Evolutionary conservation across 2,113 vertebrate genomes (phyloP).

Genomic region (Phaethornis superciliosus): DNA sequence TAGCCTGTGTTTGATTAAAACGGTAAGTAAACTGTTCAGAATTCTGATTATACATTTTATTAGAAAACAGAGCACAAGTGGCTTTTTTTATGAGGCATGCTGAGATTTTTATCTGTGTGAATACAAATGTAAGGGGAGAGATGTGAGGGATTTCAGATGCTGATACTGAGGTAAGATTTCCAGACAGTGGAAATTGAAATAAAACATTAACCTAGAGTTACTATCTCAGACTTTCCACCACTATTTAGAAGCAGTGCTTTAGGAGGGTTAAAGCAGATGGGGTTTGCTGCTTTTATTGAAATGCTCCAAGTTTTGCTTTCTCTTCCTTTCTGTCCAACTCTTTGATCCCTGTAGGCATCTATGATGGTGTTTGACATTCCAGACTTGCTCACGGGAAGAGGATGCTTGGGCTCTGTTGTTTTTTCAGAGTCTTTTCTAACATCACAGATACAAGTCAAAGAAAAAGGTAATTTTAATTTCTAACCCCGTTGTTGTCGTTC

Average conservation of each 20-base stretch:
- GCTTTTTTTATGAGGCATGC: neutral
- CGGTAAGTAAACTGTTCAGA: conserved; percentile 79
- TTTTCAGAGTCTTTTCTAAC: conserved; percentile 95
- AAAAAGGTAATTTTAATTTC: conserved; percentile 78
- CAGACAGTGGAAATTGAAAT: neutral
- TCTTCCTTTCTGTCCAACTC: neutral
- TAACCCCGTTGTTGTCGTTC: rapidly evolving
- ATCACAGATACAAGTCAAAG: conserved; percentile 89
- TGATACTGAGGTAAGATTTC: no score
- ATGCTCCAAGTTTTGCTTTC: neutral
- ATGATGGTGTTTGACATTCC: conserved; percentile 91
- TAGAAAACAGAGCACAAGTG: neutral
- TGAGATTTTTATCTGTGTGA: neutral
- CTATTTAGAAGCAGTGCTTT: rapidly evolving
- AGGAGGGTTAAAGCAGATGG: neutral
- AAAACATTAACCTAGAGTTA: neutral
- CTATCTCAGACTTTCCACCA: neutral
- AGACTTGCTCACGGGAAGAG: conserved; percentile 78
- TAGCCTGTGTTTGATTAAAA: conserved; percentile 87
- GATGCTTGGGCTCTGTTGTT: conserved; percentile 87
- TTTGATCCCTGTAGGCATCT: conserved; percentile 76
- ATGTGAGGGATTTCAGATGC: neutral
- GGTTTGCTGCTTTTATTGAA: neutral
- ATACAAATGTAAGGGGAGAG: neutral
- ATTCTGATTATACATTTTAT: neutral